These are phyloP conservation scores for Drosophila truncata DNA, from an alignment of 1,140 invertebrate genomes.

Conservation along the genomic window DNA sequence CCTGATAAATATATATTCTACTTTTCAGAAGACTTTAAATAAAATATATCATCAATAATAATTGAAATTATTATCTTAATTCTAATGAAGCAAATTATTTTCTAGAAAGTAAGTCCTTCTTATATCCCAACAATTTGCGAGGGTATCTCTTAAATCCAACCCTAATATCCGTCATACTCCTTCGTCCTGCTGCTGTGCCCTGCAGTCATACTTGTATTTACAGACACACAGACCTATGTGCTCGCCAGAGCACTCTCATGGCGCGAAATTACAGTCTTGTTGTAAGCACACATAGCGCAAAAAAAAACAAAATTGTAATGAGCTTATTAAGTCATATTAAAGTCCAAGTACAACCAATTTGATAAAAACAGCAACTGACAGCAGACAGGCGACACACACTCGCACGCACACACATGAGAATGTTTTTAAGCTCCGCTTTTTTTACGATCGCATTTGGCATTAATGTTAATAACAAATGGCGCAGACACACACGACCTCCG, in stretches of 20 bases:
- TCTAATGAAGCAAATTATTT: too few relatives aligned
- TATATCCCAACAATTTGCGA: too few relatives aligned
- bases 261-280: conserved; percentile 64
- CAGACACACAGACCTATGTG: conserved; percentile 16
- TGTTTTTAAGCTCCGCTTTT: conserved; percentile 50
- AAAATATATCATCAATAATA: background rate
- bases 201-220: conserved; percentile 34
- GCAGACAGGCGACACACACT: conserved; percentile 23
- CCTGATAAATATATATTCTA: too few relatives aligned
- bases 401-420: conserved; percentile 24
- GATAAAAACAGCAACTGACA: conserved; percentile 75
- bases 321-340: conserved; percentile 81
- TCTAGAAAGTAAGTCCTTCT: too few relatives aligned
- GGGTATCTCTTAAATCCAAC: conserved; percentile 36
- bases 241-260: conserved; percentile 27
- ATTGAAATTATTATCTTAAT: too few relatives aligned
- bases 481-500: conserved; percentile 8
- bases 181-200: conserved; percentile 19
- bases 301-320: conserved; percentile 57
- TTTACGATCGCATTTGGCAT: conserved; percentile 66
- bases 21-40: background rate
- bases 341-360: conserved; percentile 82
- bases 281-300: conserved; percentile 15
- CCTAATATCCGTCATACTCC: conserved; percentile 14
- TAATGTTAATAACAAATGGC: conserved; percentile 78